These are phyloP conservation scores for Microctenopoma steveboyesi DNA, from an alignment of 2,797 vertebrate species.

Conservation along the genomic window DNA sequence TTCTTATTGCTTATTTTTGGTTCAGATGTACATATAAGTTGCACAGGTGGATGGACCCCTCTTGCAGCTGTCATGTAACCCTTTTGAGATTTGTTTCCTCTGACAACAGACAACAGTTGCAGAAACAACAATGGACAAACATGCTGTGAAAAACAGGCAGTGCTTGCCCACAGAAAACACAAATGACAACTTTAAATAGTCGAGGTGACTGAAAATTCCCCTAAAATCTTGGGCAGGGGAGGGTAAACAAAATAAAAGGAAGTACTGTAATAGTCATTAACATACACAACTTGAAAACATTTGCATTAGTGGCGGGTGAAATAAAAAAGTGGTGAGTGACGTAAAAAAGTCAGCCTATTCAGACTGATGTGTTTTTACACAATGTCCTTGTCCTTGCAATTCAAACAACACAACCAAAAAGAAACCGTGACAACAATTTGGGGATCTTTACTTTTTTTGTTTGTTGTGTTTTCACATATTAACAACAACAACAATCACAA, in stretches of 20 bases:
- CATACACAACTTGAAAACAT: constrained; percentile 59
- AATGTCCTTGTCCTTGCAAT: background rate
- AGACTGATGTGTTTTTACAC: background rate
- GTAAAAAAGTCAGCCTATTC: background rate
- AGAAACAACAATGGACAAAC: constrained; percentile 72
- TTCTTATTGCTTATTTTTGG: constrained; percentile 15
- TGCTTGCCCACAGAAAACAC: constrained; percentile 52
- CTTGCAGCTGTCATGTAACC: constrained; percentile 63
- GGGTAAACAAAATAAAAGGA: constrained; percentile 74
- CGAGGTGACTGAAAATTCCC: constrained; percentile 72
- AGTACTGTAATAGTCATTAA: constrained; percentile 60
- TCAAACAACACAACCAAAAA: constrained; percentile 6
- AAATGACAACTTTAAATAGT: constrained; percentile 75
- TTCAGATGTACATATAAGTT: constrained; percentile 19
- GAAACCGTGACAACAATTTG: background rate
- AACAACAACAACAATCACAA: constrained; percentile 1
- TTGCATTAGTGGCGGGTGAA: constrained; percentile 59
- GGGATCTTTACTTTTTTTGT: background rate
- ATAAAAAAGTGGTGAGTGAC: background rate
- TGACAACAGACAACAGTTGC: constrained; percentile 51
- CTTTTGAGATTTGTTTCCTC: constrained; percentile 61
- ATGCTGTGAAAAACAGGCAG: constrained; percentile 63
- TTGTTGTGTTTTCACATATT: constrained; percentile 10
- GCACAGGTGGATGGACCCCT: constrained; percentile 37
- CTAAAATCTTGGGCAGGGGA: constrained; percentile 67